Conservation (phyloP, 2,888 invertebrate species). For the Troides helena region DNA sequence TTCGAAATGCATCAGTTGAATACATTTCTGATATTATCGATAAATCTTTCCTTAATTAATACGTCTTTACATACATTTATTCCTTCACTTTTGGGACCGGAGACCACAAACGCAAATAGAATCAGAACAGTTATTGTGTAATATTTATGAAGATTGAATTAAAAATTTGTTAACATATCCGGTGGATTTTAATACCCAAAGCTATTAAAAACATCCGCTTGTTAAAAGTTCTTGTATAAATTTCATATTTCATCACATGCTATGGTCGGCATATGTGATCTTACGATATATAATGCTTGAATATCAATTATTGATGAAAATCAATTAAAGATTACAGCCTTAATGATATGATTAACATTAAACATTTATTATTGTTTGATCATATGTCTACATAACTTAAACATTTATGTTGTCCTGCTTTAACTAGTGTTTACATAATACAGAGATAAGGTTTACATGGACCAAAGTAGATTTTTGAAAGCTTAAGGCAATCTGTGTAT, state of each 20-base stretch:
- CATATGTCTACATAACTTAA: background rate
- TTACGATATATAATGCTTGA: background rate
- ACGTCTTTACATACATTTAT: background rate
- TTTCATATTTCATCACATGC: constrained; percentile 12
- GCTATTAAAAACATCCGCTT: constrained; percentile 28
- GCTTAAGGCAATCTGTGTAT: too few relatives aligned
- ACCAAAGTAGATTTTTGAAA: too few relatives aligned
- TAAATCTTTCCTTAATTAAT: background rate
- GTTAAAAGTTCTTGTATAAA: constrained; percentile 18
- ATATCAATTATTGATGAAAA: background rate
- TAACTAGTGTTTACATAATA: background rate
- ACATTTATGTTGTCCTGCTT: background rate
- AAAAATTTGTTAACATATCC: constrained; percentile 13
- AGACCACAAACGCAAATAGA: background rate
- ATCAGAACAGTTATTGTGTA: constrained; percentile 17
- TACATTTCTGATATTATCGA: too few relatives aligned
- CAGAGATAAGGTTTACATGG: background rate
- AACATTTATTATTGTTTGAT: background rate
- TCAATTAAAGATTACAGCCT: background rate
- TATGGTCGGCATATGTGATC: constrained; percentile 15
- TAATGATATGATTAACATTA: background rate
- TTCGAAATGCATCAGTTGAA: too few relatives aligned
- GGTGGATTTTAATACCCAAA: constrained; percentile 14
- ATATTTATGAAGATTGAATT: constrained; percentile 13
- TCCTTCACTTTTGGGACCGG: background rate